phyloP scores from a whole-genome alignment of 2,797 vertebrate species.

The Takifugu rubripes region DNA sequence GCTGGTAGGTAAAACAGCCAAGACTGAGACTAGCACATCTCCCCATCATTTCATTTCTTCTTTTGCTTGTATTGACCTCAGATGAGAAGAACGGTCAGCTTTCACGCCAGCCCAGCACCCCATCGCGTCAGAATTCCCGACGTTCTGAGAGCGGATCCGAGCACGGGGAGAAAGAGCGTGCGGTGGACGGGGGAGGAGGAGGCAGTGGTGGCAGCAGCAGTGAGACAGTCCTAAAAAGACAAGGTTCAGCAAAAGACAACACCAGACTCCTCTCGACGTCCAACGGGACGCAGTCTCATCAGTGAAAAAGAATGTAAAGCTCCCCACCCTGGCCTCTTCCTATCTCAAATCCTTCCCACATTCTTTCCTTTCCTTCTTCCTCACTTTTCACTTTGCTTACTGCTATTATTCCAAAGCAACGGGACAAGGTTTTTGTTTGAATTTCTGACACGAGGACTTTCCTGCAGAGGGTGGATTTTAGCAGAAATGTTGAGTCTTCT shows the following conservation, averaged over 20 bases:
- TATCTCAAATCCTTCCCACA: conserved; percentile 36
- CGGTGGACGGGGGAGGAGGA: conserved; percentile 24
- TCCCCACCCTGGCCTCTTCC: conserved; percentile 46
- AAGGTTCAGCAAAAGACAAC: conserved; percentile 86
- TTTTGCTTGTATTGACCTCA: conserved; percentile 30
- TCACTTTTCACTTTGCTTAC: conserved; percentile 44
- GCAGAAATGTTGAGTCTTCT: conserved; percentile 15
- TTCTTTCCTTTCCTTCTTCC: conserved; percentile 32
- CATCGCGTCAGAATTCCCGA: conserved; percentile 82
- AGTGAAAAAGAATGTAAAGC: conserved; percentile 69
- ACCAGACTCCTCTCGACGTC: conserved; percentile 85
- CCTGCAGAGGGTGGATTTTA: conserved; percentile 14
- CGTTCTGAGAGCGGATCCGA: conserved; percentile 82
- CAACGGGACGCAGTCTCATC: conserved; percentile 86
- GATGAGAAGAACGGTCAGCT: conserved; percentile 90
- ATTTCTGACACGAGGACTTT: conserved; percentile 10
- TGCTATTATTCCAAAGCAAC: conserved; percentile 37
- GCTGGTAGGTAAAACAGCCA: conserved; percentile 74
- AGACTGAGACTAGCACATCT: not conserved
- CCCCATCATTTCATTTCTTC: not conserved
- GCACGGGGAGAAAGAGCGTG: conserved; percentile 55
- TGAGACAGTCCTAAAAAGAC: conserved; percentile 71
- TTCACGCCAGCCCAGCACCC: conserved; percentile 76
- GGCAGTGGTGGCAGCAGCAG: conserved; percentile 40
- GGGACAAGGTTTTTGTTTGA: conserved; percentile 18